A percentile compares a stretch with the other conserved stretches of the same genome.
phyloP scores from a whole-genome alignment of 92 coral and sea anemone genomes.

The Epizoanthus illoricatus region DNA sequence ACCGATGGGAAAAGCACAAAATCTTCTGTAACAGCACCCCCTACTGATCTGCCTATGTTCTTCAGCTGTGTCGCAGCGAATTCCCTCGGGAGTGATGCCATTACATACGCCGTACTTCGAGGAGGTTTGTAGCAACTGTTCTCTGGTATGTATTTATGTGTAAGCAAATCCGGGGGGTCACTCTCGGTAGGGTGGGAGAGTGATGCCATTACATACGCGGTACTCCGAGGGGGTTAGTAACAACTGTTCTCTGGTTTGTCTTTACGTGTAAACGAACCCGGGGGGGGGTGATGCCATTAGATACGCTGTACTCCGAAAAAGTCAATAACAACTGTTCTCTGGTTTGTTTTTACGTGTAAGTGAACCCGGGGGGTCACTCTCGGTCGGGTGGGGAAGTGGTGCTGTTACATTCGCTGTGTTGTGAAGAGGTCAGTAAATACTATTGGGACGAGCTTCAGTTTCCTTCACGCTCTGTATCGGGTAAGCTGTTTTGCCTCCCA shows the following conservation, averaged over 20 bases:
- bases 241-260: no score
- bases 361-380: neutral
- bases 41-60: constrained; percentile 18
- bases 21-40: constrained; percentile 7
- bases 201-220: constrained; percentile 19
- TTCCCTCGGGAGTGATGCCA: constrained; percentile 30
- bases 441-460: constrained; percentile 1
- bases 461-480: no score
- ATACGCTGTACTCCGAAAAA: constrained; percentile 18
- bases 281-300: neutral
- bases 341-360: no score
- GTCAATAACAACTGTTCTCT: neutral
- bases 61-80: constrained; percentile 27
- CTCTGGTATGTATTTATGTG: no score
- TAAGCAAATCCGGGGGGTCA: neutral
- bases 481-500: no score
- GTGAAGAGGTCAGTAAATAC: neutral
- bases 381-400: neutral
- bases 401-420: constrained; percentile 16
- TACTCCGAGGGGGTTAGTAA: constrained; percentile 12
- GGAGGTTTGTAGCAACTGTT: neutral
- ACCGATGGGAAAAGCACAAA: constrained; percentile 12
- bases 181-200: neutral
- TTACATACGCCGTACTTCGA: constrained; percentile 15
- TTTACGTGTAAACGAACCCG: no score